Evolutionary conservation across 1,140 invertebrate genomes (phyloP).

Genomic region (Drosophila gunungcola): DNA sequence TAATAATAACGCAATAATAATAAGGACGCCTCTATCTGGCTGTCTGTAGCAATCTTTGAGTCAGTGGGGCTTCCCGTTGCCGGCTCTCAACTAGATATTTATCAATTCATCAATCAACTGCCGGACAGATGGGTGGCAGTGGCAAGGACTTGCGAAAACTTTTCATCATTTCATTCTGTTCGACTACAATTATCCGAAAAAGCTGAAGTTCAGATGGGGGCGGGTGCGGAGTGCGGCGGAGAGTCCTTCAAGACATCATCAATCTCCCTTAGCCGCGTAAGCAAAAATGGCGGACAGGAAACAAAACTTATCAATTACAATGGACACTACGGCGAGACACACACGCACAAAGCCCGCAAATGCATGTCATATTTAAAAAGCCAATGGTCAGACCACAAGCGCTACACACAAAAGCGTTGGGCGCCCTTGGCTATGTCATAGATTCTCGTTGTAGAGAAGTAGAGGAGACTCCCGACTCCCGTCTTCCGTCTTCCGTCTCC

Average conservation of each 20-base stretch:
- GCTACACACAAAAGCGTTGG: conserved; percentile 15
- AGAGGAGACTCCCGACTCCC: not conserved
- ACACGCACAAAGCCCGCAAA: conserved; percentile 66
- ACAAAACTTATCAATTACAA: conserved; percentile 79
- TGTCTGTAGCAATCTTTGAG: conserved; percentile 55
- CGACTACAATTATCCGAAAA: conserved; percentile 71
- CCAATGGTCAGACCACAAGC: conserved; percentile 31
- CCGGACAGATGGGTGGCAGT: conserved; percentile 38
- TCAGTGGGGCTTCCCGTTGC: conserved; percentile 9
- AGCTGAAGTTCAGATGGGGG: conserved; percentile 43
- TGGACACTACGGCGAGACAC: conserved; percentile 36
- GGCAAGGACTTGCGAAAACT: conserved; percentile 52
- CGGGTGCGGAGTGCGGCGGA: conserved; percentile 17
- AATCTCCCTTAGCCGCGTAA: conserved; percentile 73
- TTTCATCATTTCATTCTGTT: conserved; percentile 73
- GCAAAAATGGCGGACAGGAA: conserved; percentile 63
- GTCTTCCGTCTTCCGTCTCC: not conserved
- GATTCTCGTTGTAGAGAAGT: conserved; percentile 17
- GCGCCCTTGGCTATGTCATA: conserved; percentile 35
- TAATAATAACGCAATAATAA: conserved; percentile 83
- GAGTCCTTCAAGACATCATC: conserved; percentile 77
- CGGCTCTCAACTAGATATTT: conserved; percentile 64
- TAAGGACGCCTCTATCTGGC: conserved; percentile 53
- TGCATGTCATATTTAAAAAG: conserved; percentile 83
- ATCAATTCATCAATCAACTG: conserved; percentile 82